Conservation (phyloP, 2,113 vertebrate genomes). For the Nycticebus coucang region DNA sequence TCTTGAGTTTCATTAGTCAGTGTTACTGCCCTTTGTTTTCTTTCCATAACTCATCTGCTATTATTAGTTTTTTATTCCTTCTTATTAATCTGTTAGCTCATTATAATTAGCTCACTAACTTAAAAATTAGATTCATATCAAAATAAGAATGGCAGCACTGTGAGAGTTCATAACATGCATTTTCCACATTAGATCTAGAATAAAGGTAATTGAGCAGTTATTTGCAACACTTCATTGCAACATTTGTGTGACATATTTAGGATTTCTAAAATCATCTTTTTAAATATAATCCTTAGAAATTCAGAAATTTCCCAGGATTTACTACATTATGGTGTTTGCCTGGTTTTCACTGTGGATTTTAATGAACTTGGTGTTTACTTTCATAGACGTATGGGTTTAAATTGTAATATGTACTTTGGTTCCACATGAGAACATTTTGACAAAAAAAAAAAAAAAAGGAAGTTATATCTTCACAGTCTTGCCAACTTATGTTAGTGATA, state of each 20-base stretch:
- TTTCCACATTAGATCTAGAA: conserved; percentile 12
- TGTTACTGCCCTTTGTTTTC: neutral
- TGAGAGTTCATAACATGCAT: neutral
- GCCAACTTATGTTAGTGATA: conserved; percentile 46
- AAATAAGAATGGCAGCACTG: conserved; percentile 8
- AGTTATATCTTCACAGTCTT: neutral
- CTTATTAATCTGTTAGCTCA: neutral
- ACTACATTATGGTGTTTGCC: conserved; percentile 14
- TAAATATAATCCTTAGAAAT: conserved; percentile 51
- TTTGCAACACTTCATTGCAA: conserved; percentile 26
- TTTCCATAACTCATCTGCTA: neutral
- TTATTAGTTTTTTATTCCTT: conserved; percentile 25
- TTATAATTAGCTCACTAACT: conserved; percentile 36
- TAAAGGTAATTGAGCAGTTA: conserved; percentile 23
- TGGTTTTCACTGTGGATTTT: conserved; percentile 28
- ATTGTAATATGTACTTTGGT: conserved; percentile 44
- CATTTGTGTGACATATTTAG: conserved; percentile 24
- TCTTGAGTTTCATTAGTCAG: neutral
- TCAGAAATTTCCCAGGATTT: conserved; percentile 44
- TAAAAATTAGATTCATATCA: conserved; percentile 34
- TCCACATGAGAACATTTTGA: conserved; percentile 19
- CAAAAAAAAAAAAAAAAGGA: neutral
- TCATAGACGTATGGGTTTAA: conserved; percentile 29
- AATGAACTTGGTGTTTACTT: conserved; percentile 34
- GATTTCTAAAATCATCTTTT: conserved; percentile 52